A percentile compares a stretch with the other conserved stretches of the same genome.
These are phyloP conservation scores for Drosophila flavopinicola DNA, from an alignment of 2,888 invertebrate species.

Conservation along the genomic window DNA sequence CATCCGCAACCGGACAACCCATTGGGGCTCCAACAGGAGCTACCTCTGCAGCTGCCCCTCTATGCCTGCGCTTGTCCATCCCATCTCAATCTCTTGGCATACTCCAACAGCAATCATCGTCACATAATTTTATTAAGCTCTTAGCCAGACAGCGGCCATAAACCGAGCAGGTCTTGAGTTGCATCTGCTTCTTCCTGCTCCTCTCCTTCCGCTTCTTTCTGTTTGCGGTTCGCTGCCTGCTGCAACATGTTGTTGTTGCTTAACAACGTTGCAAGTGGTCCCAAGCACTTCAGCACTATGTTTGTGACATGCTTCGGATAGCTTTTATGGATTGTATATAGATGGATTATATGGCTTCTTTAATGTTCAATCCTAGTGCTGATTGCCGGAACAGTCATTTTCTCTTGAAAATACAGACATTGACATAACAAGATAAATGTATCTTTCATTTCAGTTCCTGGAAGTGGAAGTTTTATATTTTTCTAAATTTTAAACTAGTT, in stretches of 20 bases:
- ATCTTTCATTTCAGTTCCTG: neutral
- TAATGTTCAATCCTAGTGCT: slow-evolving; percentile 6
- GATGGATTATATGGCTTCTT: neutral
- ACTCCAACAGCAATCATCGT: slow-evolving; percentile 68
- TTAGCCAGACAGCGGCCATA: slow-evolving; percentile 57
- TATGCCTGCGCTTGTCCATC: neutral
- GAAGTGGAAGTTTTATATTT: neutral
- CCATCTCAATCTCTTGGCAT: slow-evolving; percentile 3
- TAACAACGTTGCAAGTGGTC: slow-evolving; percentile 24
- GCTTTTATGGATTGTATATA: slow-evolving; percentile 8
- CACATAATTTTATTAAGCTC: slow-evolving; percentile 79
- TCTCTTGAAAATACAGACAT: neutral
- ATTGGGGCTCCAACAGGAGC: slow-evolving; percentile 27
- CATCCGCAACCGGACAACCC: slow-evolving; percentile 46
- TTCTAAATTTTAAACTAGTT: neutral
- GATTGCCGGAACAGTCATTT: neutral
- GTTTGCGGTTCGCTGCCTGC: slow-evolving; percentile 43
- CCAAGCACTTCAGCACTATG: slow-evolving; percentile 24
- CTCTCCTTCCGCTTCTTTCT: slow-evolving; percentile 9
- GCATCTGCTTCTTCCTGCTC: slow-evolving; percentile 3
- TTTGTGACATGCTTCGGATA: slow-evolving; percentile 10
- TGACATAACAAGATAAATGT: neutral
- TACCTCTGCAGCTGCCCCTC: neutral
- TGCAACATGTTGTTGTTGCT: slow-evolving; percentile 39
- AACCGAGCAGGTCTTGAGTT: slow-evolving; percentile 30